Base-by-base conservation (phyloP, 2,888 invertebrate genomes). In the Hirtodrosophila duncani region DNA sequence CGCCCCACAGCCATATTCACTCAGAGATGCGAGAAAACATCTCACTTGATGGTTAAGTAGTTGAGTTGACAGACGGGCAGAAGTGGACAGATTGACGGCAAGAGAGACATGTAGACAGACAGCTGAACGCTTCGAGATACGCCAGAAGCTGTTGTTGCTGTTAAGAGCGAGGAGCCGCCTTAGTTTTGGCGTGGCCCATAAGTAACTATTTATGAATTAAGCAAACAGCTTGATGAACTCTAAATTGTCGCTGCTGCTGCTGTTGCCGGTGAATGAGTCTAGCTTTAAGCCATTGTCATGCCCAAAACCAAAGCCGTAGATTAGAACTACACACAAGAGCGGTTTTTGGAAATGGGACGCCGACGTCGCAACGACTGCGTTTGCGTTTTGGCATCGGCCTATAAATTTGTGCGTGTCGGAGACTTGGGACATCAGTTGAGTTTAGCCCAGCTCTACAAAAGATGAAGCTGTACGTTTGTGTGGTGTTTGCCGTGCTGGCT, bases 121-220 rank as follows among this genome's bases (percentile, higher is more conserved):
- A 14, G 27, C 16, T 39, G 18, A 34, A 18, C 41, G 24, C 39
- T 21, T 46, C 42, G 34, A 34, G n/a, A n/a, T n/a, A n/a, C n/a
- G n/a, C n/a, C n/a, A n/a, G n/a, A n/a, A n/a, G n/a, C n/a, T n/a
- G n/a, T n/a, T n/a, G n/a, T n/a, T n/a, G n/a, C n/a, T n/a, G n/a
- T n/a, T n/a, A n/a, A n/a, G n/a, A n/a, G n/a, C 55, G 50, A 34
- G 53, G 65, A 60, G 64, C 58, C 71, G 62, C 72, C 59, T 71
- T 55, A 51, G 45, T 65, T 67, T 71, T 43, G 70, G 55, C 51
- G 50, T 58, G 61, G 66, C 69, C 48, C 52, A 68, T 80, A 72
- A 72, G 67, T 68, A 61, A 65, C 64, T 75, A 77, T 68, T 78
- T 78, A 83, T 82, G 74, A 82, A 82, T 83, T 78, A 78, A 77